Base-by-base conservation (phyloP, 2,888 invertebrate genomes). In the Sphaeridia pumilis region DNA sequence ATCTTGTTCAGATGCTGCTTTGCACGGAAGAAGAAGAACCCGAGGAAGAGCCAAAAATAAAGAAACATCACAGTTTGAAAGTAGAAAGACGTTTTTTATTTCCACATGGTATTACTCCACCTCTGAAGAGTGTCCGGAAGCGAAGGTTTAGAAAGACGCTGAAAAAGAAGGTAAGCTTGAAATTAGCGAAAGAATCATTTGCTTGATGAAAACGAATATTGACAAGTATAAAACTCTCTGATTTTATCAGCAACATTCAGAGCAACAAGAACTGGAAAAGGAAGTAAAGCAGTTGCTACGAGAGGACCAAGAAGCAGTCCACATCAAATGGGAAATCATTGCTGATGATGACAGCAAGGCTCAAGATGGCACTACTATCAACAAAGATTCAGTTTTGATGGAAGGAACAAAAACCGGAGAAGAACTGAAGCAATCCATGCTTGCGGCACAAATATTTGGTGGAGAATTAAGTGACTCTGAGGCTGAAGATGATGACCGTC, bases 211-310 rank as follows among this genome's bases (percentile, higher is more conserved):
- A n/a, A n/a, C n/a, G n/a, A 26, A 28, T 28, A 12, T 46, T 51
- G 41, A 7, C 25, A 28, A 31, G 25, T 10, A 20, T 46, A 22
- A 20, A 20, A 14, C 17, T 41, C 12, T 42, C 28, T 35, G 41
- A 25, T 34, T 41, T 20, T 44, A 20, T 7, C 36, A 58, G 45
- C 61, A 74, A 72, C 89, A 87, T 72, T 88, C 89, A 1, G 95
- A 95, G 72, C 89, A 92, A 24, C 94, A 95, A 1, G 95, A 97
- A 74, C 92, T 95, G 60, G 97, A 98, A 69, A 94, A 94, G 70
- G 97, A 98, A 74, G 90, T 98, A 0, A 93, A 94, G 69, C 76
- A 93, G 35, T 73, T 98, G 51, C 74, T 98, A 7, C 76, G 93
- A 59, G 83, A 83, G 31, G 95, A 95, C 69, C 89, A 90, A 68